Conservation (phyloP, 2,797 vertebrate genomes). For the Mus minutoides region DNA sequence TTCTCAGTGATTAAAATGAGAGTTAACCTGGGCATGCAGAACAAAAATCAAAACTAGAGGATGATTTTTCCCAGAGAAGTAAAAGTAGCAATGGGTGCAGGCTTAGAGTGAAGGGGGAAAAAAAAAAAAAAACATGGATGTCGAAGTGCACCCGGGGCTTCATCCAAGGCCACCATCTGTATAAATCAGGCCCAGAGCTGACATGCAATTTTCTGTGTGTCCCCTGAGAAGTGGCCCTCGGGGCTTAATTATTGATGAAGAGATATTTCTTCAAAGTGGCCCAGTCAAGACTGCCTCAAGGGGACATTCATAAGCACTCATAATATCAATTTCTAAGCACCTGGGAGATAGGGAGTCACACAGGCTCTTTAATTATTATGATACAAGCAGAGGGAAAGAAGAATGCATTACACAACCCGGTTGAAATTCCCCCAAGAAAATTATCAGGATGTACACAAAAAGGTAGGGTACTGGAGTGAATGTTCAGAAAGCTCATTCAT, state of each 20-base stretch:
- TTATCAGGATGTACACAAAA: neutral
- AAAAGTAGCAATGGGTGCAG: neutral
- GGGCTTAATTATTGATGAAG: conserved; percentile 81
- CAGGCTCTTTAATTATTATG: conserved; percentile 75
- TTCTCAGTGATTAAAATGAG: neutral
- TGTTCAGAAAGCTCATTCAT: neutral
- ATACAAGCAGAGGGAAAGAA: conserved; percentile 10
- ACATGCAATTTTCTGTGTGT: conserved; percentile 78
- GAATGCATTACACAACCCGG: neutral
- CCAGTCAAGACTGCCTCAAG: conserved; percentile 75
- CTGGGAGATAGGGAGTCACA: conserved; percentile 75
- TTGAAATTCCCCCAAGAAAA: conserved; percentile 57
- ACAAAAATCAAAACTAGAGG: neutral
- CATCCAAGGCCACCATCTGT: conserved; percentile 41
- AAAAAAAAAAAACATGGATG: neutral
- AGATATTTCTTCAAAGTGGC: conserved; percentile 83
- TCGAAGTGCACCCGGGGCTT: neutral
- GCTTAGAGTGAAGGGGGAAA: neutral
- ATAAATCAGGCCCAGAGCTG: conserved; percentile 79
- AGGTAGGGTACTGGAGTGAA: neutral
- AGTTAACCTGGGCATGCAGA: neutral
- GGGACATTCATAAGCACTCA: conserved; percentile 80
- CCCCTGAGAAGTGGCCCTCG: conserved; percentile 80
- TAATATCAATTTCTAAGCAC: conserved; percentile 81
- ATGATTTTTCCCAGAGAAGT: neutral